These are phyloP conservation scores for Cerastis leucographa DNA, from an alignment of 2,888 invertebrate species.

Conservation along the genomic window DNA sequence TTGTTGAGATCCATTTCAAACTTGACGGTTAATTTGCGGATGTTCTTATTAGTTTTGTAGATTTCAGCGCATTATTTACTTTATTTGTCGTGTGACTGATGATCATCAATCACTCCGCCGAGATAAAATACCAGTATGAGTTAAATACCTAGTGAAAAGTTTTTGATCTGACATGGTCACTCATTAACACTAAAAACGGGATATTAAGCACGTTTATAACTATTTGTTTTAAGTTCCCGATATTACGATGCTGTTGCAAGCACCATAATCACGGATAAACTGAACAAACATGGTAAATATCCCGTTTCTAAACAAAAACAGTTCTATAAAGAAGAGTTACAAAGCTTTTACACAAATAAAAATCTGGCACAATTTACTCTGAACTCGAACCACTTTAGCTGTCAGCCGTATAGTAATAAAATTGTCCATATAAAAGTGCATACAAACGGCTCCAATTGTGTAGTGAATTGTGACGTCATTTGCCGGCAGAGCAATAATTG, in stretches of 20 bases:
- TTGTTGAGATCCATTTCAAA: slow-evolving; percentile 35
- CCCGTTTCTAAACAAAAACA: not conserved
- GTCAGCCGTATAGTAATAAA: slow-evolving; percentile 39
- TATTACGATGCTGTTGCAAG: too few relatives aligned
- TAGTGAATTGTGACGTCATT: slow-evolving; percentile 28
- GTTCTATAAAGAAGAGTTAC: not conserved
- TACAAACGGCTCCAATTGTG: slow-evolving; percentile 28
- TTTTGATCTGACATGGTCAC: not conserved
- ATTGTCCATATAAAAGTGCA: slow-evolving; percentile 31
- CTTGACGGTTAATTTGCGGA: not conserved
- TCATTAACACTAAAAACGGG: too few relatives aligned
- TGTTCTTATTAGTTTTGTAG: slow-evolving; percentile 14
- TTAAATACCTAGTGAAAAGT: not conserved
- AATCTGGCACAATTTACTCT: not conserved
- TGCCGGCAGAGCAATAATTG: slow-evolving; percentile 34
- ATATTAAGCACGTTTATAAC: too few relatives aligned
- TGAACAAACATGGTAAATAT: too few relatives aligned
- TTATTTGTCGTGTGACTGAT: not conserved
- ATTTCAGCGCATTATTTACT: not conserved
- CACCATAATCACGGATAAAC: too few relatives aligned
- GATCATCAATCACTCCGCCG: too few relatives aligned
- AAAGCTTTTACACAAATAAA: not conserved
- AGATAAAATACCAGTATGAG: not conserved
- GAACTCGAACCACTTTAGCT: slow-evolving; percentile 38
- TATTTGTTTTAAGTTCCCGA: too few relatives aligned